phyloP scores from a whole-genome alignment of 2,113 vertebrate genomes.

The Clarias batrachus region DNA sequence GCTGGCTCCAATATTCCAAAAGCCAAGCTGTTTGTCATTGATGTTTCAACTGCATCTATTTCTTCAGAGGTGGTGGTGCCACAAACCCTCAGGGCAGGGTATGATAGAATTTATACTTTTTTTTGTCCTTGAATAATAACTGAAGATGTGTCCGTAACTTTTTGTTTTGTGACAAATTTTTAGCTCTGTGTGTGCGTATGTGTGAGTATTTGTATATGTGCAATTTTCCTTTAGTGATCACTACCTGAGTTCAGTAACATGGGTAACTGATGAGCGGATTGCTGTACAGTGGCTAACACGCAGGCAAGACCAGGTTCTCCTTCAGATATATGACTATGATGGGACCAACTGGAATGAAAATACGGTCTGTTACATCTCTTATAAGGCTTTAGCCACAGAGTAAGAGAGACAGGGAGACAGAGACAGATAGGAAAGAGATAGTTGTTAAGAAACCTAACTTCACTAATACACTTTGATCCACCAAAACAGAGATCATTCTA shows the following conservation, averaged over 20 bases:
- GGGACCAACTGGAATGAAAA: slow-evolving; percentile 80
- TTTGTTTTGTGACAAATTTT: background rate
- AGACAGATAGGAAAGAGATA: background rate
- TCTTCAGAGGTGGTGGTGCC: slow-evolving; percentile 78
- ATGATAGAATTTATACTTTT: slow-evolving; percentile 29
- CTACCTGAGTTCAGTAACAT: slow-evolving; percentile 90
- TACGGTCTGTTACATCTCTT: slow-evolving; percentile 71
- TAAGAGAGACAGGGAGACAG: background rate
- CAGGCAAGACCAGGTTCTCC: slow-evolving; percentile 85
- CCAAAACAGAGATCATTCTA: background rate
- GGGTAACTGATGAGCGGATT: slow-evolving; percentile 84
- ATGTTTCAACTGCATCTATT: slow-evolving; percentile 66
- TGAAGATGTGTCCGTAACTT: background rate
- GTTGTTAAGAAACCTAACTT: background rate
- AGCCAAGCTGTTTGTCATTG: slow-evolving; percentile 84
- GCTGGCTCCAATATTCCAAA: slow-evolving; percentile 84
- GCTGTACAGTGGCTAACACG: slow-evolving; percentile 90
- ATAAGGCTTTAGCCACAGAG: background rate
- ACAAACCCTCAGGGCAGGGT: slow-evolving; percentile 79
- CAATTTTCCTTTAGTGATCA: slow-evolving; percentile 80
- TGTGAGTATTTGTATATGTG: slow-evolving; percentile 51
- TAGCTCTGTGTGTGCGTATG: slow-evolving; percentile 45
- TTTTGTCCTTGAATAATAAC: background rate
- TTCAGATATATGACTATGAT: slow-evolving; percentile 86
- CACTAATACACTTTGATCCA: background rate